phyloP scores from a whole-genome alignment of 2,888 invertebrate genomes.

The Epirrhoe tristata region DNA sequence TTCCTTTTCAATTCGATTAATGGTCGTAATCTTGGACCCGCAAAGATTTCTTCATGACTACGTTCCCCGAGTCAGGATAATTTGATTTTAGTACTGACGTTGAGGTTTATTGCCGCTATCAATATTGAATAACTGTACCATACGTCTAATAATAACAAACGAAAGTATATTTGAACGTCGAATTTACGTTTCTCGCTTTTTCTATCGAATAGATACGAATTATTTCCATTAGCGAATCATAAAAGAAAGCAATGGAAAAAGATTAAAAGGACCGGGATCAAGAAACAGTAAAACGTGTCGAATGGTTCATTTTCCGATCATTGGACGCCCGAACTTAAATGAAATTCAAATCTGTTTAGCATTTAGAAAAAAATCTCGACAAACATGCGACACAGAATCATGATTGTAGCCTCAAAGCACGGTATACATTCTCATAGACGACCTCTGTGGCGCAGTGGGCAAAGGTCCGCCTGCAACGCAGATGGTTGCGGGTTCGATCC shows the following conservation, averaged over 20 bases:
- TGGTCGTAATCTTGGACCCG: slow-evolving; percentile 45
- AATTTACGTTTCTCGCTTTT: slow-evolving; percentile 35
- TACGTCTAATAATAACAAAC: slow-evolving; percentile 15
- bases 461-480: too few species aligned
- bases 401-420: too few species aligned
- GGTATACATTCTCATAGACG: too few species aligned
- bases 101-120: slow-evolving; percentile 41
- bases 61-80: slow-evolving; percentile 44
- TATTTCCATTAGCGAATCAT: slow-evolving; percentile 10
- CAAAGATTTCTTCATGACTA: slow-evolving; percentile 46
- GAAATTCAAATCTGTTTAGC: not conserved
- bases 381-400: too few species aligned
- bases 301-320: slow-evolving; percentile 42
- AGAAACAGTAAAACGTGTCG: slow-evolving; percentile 20
- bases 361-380: too few species aligned
- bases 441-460: too few species aligned
- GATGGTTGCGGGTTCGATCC: too few species aligned
- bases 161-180: slow-evolving; percentile 24
- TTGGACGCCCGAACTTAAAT: slow-evolving; percentile 28
- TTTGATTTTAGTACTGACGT: slow-evolving; percentile 45
- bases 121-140: slow-evolving; percentile 34
- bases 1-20: slow-evolving; percentile 45
- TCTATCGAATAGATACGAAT: slow-evolving; percentile 2
- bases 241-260: slow-evolving; percentile 10
- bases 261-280: slow-evolving; percentile 2